Conservation (phyloP, 64 coral and sea anemone species). For the Cladopsammia gracilis region DNA sequence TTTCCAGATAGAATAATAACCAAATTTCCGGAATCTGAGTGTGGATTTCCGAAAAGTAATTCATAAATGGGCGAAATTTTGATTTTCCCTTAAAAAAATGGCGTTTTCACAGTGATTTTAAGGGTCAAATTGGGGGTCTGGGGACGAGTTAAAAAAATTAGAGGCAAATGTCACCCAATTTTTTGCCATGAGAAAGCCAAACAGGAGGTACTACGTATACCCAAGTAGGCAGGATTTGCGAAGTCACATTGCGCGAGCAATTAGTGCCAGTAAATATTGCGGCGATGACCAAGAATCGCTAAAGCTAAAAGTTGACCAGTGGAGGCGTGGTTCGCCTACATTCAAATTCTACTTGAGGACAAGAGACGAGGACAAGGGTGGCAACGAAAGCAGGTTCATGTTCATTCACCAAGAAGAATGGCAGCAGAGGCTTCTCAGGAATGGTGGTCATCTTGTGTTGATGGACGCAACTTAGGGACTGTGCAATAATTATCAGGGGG, state of each 20-base stretch:
- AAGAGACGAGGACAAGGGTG: conserved; percentile 4
- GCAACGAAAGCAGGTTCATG: background rate
- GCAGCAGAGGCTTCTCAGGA: conserved; percentile 20
- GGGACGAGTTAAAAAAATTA: too few species aligned
- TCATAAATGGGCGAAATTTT: too few species aligned
- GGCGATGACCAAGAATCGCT: conserved; percentile 62
- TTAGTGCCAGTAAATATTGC: conserved; percentile 17
- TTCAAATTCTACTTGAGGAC: conserved; percentile 49
- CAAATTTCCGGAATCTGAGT: too few species aligned
- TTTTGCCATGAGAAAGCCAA: too few species aligned
- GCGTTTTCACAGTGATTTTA: too few species aligned
- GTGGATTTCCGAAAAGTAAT: too few species aligned
- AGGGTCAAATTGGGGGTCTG: too few species aligned
- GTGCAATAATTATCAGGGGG: too few species aligned
- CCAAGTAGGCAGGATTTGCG: conserved; percentile 42
- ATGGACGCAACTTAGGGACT: conserved; percentile 55
- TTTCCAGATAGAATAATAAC: too few species aligned
- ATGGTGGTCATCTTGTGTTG: conserved; percentile 20
- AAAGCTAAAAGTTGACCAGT: conserved; percentile 28
- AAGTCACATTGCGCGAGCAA: conserved; percentile 52
- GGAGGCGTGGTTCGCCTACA: conserved; percentile 16
- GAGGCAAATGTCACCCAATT: too few species aligned
- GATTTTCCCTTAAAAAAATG: too few species aligned
- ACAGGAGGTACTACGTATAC: conserved; percentile 47
- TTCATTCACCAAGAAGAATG: conserved; percentile 17